These are phyloP conservation scores for Parapristionchus giblindavisi DNA, from an alignment of 2,888 invertebrate genomes.

Conservation along the genomic window DNA sequence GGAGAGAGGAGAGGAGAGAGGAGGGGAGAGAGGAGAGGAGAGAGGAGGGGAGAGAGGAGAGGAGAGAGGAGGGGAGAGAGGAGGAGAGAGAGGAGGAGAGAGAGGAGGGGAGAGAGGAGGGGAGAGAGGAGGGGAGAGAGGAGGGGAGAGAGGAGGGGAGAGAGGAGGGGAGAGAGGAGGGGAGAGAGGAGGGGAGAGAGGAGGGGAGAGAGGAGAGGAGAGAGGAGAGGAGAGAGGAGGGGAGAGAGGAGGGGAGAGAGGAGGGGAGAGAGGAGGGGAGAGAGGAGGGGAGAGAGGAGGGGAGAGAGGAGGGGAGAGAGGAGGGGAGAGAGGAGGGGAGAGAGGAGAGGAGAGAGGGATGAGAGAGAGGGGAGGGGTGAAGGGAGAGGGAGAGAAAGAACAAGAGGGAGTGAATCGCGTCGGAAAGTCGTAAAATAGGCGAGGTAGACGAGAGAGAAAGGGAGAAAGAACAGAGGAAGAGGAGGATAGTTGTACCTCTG, in stretches of 20 bases:
- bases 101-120: neutral
- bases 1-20: neutral
- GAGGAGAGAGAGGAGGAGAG: neutral
- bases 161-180: neutral
- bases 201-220: neutral
- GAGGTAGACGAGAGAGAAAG: neutral
- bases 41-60: neutral
- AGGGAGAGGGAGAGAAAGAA: neutral
- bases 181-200: neutral
- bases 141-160: neutral
- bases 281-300: neutral
- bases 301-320: neutral
- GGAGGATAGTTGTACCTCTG: neutral
- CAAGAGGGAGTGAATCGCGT: neutral
- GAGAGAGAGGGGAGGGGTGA: conserved; percentile 1
- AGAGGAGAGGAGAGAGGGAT: neutral
- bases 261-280: neutral
- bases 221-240: neutral
- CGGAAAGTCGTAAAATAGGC: neutral
- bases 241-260: neutral
- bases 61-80: conserved; percentile 5
- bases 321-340: neutral
- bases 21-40: neutral
- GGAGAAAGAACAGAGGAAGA: neutral
- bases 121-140: neutral